Percentiles rank a stretch among this genome's conserved stretches.
Conservation (phyloP, 2,797 vertebrate genomes). For the Gila robusta region DNA sequence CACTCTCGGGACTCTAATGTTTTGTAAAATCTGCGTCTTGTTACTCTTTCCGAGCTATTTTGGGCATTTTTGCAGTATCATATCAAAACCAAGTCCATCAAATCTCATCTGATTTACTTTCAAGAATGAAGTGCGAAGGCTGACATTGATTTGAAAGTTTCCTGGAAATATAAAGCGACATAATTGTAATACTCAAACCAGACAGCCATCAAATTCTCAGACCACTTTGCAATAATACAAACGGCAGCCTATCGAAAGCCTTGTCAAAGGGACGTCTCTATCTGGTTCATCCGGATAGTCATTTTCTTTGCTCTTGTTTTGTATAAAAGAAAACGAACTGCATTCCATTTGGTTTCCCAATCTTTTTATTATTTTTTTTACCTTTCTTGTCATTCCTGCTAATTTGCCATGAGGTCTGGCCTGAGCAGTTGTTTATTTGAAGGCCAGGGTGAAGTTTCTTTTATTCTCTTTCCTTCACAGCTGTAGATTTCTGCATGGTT, state of each 20-base stretch:
- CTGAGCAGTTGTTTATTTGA: slow-evolving; percentile 69
- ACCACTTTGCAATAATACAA: slow-evolving; percentile 67
- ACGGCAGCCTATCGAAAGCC: slow-evolving; percentile 62
- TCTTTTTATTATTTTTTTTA: slow-evolving; percentile 59
- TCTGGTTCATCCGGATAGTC: slow-evolving; percentile 55
- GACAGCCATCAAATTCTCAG: slow-evolving; percentile 38
- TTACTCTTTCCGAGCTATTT: slow-evolving; percentile 12
- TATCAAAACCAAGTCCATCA: slow-evolving; percentile 5
- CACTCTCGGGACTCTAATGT: background rate
- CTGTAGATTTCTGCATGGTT: slow-evolving; percentile 77
- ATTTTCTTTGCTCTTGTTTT: slow-evolving; percentile 47
- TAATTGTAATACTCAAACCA: background rate
- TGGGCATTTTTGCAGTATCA: slow-evolving; percentile 2
- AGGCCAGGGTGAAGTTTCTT: slow-evolving; percentile 62
- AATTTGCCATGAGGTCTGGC: slow-evolving; percentile 64
- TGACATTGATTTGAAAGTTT: slow-evolving; percentile 36
- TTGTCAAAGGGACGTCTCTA: slow-evolving; percentile 52
- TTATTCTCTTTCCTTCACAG: slow-evolving; percentile 63
- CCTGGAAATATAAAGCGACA: slow-evolving; percentile 15
- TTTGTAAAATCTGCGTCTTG: slow-evolving; percentile 17
- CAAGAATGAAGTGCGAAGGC: slow-evolving; percentile 24
- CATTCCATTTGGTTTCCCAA: slow-evolving; percentile 63
- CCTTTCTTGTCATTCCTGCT: slow-evolving; percentile 64
- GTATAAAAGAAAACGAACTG: slow-evolving; percentile 44
- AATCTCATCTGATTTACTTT: slow-evolving; percentile 7